Conservation (phyloP, 2,888 invertebrate species). For the Sipha maydis region DNA sequence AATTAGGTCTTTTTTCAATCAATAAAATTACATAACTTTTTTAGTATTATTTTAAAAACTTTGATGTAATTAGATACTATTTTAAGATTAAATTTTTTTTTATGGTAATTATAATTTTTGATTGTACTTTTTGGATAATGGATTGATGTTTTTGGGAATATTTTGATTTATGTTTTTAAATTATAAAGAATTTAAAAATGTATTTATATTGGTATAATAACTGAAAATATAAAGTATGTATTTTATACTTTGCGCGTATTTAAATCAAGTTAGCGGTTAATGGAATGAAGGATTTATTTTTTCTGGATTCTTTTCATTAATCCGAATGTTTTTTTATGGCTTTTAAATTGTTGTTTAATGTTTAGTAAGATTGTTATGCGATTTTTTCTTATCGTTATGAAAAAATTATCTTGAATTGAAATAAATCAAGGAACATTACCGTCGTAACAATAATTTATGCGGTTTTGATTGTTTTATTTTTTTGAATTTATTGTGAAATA, state of each 20-base stretch:
- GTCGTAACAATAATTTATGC: neutral
- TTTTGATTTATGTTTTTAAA: neutral
- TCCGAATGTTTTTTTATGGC: neutral
- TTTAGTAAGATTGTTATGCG: neutral
- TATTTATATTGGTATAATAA: neutral
- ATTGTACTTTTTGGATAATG: neutral
- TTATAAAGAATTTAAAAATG: neutral
- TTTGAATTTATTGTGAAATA: neutral
- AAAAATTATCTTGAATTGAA: neutral
- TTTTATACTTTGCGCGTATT: neutral
- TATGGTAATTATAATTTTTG: neutral
- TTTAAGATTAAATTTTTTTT: neutral
- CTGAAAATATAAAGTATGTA: neutral
- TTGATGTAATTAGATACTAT: neutral
- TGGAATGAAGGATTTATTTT: constrained; percentile 1
- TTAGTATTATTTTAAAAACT: neutral
- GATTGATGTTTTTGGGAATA: neutral
- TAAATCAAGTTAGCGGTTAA: neutral
- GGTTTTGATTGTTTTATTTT: constrained; percentile 15
- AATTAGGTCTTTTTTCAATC: neutral
- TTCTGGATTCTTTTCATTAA: neutral
- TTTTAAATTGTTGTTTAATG: neutral
- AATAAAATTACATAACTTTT: neutral
- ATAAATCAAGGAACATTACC: constrained; percentile 30
- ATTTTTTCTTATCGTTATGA: neutral